Evolutionary conservation across 2,113 vertebrate species (phyloP).

Genomic region (Actinemys pallida): DNA sequence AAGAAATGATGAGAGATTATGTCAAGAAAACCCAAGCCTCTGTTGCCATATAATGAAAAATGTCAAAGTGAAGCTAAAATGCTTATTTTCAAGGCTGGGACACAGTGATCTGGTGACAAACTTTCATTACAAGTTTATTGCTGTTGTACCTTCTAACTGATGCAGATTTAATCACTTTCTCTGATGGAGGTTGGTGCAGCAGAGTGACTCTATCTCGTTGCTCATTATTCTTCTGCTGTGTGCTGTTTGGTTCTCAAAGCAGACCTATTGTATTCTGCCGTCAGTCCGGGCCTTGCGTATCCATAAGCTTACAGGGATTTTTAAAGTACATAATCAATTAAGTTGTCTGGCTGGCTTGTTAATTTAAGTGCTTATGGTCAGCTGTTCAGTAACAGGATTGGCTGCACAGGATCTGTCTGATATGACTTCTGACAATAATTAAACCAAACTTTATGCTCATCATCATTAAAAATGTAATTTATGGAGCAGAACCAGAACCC

Average conservation of each 20-base stretch:
- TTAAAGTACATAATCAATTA: not conserved
- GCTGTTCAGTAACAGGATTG: not conserved
- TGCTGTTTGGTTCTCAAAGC: not conserved
- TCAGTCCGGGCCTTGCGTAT: not conserved
- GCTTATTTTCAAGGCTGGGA: not conserved
- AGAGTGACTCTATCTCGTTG: not conserved
- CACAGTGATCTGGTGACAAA: not conserved
- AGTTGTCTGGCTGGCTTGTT: not conserved
- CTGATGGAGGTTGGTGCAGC: not conserved
- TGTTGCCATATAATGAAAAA: not conserved
- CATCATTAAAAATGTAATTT: not conserved
- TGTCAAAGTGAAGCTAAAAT: not conserved
- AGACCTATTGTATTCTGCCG: not conserved
- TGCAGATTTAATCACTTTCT: not conserved
- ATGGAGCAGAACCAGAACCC: not conserved
- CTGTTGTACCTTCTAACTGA: not conserved
- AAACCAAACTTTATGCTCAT: not conserved
- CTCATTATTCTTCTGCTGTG: not conserved
- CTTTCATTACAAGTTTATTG: not conserved
- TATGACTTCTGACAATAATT: not conserved
- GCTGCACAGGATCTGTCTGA: not conserved
- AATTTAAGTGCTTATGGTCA: not conserved
- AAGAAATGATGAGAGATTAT: no score
- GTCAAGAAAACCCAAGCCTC: not conserved
- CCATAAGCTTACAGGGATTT: not conserved